Percentiles rank a stretch among this genome's conserved stretches.
Conservation (phyloP, 2,888 invertebrate species). For the Hylaea fasciaria region DNA sequence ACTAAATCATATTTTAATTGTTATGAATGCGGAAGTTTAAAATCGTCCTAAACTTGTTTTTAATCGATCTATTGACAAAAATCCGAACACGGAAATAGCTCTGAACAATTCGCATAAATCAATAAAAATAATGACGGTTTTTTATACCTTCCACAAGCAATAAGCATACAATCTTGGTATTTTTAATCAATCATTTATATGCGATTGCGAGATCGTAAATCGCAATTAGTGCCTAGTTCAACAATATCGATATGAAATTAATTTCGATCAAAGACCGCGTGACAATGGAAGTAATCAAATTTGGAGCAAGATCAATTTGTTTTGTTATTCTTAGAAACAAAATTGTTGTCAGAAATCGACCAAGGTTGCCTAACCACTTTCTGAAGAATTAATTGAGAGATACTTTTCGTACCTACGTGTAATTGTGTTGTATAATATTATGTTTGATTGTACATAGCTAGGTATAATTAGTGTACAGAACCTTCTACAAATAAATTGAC, state of each 20-base stretch:
- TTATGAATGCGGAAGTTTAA: constrained; percentile 1
- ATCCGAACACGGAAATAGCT: constrained; percentile 1
- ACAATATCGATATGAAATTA: constrained; percentile 22
- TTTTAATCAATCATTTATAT: not conserved
- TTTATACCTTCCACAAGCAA: not conserved
- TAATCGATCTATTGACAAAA: constrained; percentile 6
- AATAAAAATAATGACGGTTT: not conserved
- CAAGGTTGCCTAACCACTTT: constrained; percentile 22
- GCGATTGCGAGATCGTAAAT: not conserved
- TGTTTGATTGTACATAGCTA: too few relatives aligned
- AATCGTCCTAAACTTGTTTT: not conserved
- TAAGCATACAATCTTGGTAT: not conserved
- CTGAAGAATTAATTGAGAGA: constrained; percentile 7
- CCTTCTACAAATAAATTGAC: too few relatives aligned
- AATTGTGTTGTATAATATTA: too few relatives aligned
- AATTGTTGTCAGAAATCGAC: not conserved
- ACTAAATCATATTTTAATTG: not conserved
- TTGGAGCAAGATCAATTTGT: constrained; percentile 27
- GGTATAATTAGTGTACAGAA: too few relatives aligned
- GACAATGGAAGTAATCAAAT: constrained; percentile 11
- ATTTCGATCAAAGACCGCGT: constrained; percentile 9
- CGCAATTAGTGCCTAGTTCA: constrained; percentile 5
- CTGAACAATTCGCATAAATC: not conserved
- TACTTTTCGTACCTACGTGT: too few relatives aligned
- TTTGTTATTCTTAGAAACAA: constrained; percentile 22